A percentile compares a stretch with the other conserved stretches of the same genome.
These are phyloP conservation scores for Elgaria multicarinata DNA, from an alignment of 2,113 vertebrate genomes.

Conservation along the genomic window DNA sequence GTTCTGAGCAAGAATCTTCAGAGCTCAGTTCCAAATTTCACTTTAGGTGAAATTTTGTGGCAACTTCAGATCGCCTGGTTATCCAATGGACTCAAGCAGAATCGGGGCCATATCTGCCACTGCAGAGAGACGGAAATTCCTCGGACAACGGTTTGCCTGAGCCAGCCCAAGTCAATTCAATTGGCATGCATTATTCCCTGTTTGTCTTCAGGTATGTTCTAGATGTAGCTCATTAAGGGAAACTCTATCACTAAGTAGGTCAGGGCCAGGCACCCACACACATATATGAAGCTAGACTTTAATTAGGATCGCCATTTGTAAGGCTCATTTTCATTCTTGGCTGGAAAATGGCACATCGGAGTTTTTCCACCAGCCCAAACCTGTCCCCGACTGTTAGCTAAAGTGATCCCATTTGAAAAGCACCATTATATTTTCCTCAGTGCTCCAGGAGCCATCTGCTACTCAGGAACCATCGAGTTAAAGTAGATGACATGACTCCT, in stretches of 20 bases:
- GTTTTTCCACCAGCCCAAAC: rapidly evolving
- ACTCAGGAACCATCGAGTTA: background rate
- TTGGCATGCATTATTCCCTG: background rate
- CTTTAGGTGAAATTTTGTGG: background rate
- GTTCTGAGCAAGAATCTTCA: background rate
- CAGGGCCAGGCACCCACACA: background rate
- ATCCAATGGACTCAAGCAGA: background rate
- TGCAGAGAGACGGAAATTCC: background rate
- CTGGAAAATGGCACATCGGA: background rate
- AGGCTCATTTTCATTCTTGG: background rate
- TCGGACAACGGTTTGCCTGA: background rate
- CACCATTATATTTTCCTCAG: background rate
- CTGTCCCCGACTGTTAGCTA: slow-evolving; percentile 2
- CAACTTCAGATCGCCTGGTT: background rate
- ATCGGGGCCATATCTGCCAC: background rate
- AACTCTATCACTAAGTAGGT: background rate
- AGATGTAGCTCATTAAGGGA: slow-evolving; percentile 24
- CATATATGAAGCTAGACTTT: background rate
- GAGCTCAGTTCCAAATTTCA: background rate
- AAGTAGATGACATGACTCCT: background rate
- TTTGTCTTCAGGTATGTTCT: background rate
- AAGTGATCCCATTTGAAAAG: background rate
- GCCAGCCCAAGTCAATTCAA: slow-evolving; percentile 4
- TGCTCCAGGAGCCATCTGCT: slow-evolving; percentile 48
- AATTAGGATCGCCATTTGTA: background rate